Conservation (phyloP, 2,888 invertebrate species). For the Epinotia demarniana region DNA sequence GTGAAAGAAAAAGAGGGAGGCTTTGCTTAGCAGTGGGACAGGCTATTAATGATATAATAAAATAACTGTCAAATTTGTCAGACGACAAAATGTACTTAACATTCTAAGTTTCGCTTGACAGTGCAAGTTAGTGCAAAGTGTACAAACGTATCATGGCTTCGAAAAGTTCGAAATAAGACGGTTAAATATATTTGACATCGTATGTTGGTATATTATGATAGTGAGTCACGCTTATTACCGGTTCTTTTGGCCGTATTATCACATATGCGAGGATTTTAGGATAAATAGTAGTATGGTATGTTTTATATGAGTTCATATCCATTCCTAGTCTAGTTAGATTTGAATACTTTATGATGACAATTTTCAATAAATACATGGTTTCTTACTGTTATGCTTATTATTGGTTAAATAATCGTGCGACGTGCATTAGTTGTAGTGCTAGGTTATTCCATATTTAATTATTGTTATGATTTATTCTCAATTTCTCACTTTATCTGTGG, state of each 20-base stretch:
- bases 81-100: no score
- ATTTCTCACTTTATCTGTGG: background rate
- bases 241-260: conserved; percentile 6
- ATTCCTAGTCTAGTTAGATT: conserved; percentile 2
- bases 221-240: conserved; percentile 27
- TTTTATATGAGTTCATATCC: conserved; percentile 11
- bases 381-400: background rate
- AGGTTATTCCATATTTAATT: background rate
- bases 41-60: no score
- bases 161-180: conserved; percentile 13
- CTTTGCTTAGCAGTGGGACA: no score
- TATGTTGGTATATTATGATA: background rate
- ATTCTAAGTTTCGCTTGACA: no score
- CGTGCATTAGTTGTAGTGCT: no score
- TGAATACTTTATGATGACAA: background rate
- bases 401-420: background rate
- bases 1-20: no score
- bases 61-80: no score
- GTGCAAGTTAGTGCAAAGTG: no score
- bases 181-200: background rate
- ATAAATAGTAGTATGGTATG: conserved; percentile 17
- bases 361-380: background rate
- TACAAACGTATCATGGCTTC: background rate
- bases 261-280: conserved; percentile 9
- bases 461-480: background rate